A percentile compares a stretch with the other conserved stretches of the same genome.
These are phyloP conservation scores for Morpho deidamia DNA, from an alignment of 2,888 invertebrate species.

Conservation along the genomic window DNA sequence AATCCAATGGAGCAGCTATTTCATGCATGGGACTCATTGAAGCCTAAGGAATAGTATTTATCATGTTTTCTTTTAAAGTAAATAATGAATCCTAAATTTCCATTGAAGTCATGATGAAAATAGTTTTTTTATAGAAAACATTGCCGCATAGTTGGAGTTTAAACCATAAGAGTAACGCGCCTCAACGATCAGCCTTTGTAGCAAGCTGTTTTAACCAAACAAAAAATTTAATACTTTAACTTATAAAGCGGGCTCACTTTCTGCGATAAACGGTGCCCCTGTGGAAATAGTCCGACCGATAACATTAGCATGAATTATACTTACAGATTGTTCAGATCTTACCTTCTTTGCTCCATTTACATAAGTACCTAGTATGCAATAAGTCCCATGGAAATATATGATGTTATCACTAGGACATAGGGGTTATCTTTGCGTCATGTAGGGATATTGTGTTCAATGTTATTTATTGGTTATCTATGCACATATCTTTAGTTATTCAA, in stretches of 20 bases:
- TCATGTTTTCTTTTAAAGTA: too few species aligned
- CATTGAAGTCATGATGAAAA: too few species aligned
- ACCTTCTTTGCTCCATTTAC: slow-evolving; percentile 19
- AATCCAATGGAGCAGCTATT: too few species aligned
- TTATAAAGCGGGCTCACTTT: slow-evolving; percentile 39
- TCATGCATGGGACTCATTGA: too few species aligned
- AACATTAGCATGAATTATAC: slow-evolving; percentile 64
- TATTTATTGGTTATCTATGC: slow-evolving; percentile 9
- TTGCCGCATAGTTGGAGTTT: too few species aligned
- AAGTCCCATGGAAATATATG: slow-evolving; percentile 16
- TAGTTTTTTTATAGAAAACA: too few species aligned
- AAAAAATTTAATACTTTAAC: too few species aligned
- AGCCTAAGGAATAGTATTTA: too few species aligned
- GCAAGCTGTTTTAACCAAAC: too few species aligned
- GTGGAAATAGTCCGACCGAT: slow-evolving; percentile 50
- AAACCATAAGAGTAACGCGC: too few species aligned
- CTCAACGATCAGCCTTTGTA: too few species aligned
- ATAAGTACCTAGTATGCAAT: slow-evolving; percentile 27
- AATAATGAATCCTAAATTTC: too few species aligned
- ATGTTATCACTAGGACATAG: slow-evolving; percentile 8
- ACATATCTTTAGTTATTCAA: slow-evolving; percentile 6
- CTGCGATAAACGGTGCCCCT: slow-evolving; percentile 54
- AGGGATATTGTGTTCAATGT: slow-evolving; percentile 6
- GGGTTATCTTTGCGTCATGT: slow-evolving; percentile 11
- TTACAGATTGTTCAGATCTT: slow-evolving; percentile 44